Conservation (phyloP, 2,888 invertebrate genomes). For the Hemithea aestivaria region DNA sequence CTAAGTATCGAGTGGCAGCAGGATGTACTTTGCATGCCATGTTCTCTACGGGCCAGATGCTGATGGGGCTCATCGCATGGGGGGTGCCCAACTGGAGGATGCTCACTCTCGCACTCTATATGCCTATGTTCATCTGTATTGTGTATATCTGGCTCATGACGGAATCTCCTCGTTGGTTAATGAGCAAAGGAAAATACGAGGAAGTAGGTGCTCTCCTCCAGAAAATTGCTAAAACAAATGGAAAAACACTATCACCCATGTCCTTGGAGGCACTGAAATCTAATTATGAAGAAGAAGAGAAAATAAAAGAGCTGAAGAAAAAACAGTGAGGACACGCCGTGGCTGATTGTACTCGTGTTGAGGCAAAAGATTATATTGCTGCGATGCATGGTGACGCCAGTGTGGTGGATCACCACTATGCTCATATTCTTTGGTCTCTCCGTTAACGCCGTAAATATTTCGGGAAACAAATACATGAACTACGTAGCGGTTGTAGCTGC, state of each 20-base stretch:
- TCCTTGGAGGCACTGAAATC: background rate
- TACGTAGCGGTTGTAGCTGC: too few relatives aligned
- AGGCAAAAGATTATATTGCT: constrained; percentile 42
- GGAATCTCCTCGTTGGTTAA: too few relatives aligned
- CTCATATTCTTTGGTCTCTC: constrained; percentile 83
- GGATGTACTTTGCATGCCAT: constrained; percentile 10
- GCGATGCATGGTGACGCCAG: constrained; percentile 47
- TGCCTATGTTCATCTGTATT: too few relatives aligned
- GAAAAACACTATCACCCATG: background rate
- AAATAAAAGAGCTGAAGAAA: background rate
- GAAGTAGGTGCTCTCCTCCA: too few relatives aligned
- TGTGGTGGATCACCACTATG: constrained; percentile 82
- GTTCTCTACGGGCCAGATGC: constrained; percentile 8
- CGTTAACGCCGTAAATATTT: constrained; percentile 79
- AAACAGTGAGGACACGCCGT: background rate
- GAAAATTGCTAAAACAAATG: background rate
- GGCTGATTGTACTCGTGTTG: constrained; percentile 35
- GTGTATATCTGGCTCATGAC: too few relatives aligned
- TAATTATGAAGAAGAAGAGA: background rate
- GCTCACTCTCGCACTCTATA: background rate
- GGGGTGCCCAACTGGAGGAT: background rate
- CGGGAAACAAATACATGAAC: constrained; percentile 80
- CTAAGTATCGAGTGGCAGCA: constrained; percentile 8
- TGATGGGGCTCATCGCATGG: constrained; percentile 6
- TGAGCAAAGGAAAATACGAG: too few relatives aligned